Conservation (phyloP, 2,888 invertebrate species). For the Cataglyphis rosenhaueri region DNA sequence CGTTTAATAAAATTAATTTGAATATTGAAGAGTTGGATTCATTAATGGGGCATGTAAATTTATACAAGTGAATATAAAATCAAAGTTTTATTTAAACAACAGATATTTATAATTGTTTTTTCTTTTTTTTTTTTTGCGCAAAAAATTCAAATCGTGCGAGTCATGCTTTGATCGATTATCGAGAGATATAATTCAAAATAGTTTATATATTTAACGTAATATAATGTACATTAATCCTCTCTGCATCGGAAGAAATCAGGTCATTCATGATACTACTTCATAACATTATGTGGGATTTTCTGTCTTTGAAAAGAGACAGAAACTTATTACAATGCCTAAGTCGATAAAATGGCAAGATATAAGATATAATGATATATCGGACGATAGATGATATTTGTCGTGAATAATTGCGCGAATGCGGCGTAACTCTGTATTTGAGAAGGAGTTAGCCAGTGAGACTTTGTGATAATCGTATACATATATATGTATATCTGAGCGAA, state of each 20-base stretch:
- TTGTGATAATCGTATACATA: conserved; percentile 17
- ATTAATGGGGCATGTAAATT: neutral
- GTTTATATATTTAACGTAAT: neutral
- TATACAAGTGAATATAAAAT: neutral
- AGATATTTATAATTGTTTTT: conserved; percentile 7
- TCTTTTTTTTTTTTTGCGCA: neutral
- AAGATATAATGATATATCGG: conserved; percentile 12
- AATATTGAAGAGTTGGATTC: neutral
- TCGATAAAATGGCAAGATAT: conserved; percentile 6
- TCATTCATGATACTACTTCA: conserved; percentile 11
- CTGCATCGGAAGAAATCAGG: neutral
- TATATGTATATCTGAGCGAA: neutral
- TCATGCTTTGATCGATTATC: conserved; percentile 11
- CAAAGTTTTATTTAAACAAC: neutral
- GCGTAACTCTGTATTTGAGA: conserved; percentile 35
- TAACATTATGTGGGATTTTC: neutral
- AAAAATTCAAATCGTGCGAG: neutral
- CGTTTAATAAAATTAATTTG: neutral
- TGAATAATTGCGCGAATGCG: conserved; percentile 30
- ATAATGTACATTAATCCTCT: neutral
- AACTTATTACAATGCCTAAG: conserved; percentile 39
- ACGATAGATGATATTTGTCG: conserved; percentile 16
- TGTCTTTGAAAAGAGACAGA: neutral
- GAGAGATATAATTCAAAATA: neutral
- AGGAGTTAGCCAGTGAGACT: conserved; percentile 8